Evolutionary conservation across 2,888 invertebrate genomes (phyloP).

Genomic region (Acrobasis repandana): DNA sequence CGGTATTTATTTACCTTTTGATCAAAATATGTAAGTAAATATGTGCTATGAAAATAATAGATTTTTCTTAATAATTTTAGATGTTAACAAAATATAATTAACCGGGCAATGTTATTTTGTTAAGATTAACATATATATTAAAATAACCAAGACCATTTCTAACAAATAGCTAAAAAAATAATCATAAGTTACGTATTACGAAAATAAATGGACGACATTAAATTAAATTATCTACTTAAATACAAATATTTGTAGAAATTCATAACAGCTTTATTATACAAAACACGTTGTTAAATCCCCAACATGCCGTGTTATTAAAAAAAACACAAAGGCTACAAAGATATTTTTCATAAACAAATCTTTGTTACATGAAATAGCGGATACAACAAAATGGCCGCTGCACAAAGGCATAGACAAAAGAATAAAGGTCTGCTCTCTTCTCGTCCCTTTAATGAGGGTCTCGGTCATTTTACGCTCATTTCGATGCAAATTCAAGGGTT

Average conservation of each 20-base stretch:
- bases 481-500: slow-evolving; percentile 77
- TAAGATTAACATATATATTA: neutral
- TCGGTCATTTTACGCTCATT: slow-evolving; percentile 76
- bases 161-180: neutral
- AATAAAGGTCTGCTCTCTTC: slow-evolving; percentile 63
- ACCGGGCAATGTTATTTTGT: too few species aligned
- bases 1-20: too few species aligned
- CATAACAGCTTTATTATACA: slow-evolving; percentile 11
- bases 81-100: too few species aligned
- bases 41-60: too few species aligned
- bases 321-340: slow-evolving; percentile 25
- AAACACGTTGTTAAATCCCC: slow-evolving; percentile 5
- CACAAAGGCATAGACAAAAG: slow-evolving; percentile 69
- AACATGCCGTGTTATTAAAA: slow-evolving; percentile 20
- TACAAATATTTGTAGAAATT: neutral
- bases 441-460: slow-evolving; percentile 67
- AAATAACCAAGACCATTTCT: neutral
- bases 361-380: slow-evolving; percentile 59
- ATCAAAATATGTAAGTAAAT: too few species aligned
- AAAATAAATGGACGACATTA: neutral
- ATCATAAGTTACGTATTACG: too few species aligned
- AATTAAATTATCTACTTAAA: neutral
- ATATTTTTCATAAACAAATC: slow-evolving; percentile 60
- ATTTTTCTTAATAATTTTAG: too few species aligned
- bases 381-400: slow-evolving; percentile 51